These are phyloP conservation scores for Gopherus flavomarginatus DNA, from an alignment of 2,113 vertebrate species.

Conservation along the genomic window DNA sequence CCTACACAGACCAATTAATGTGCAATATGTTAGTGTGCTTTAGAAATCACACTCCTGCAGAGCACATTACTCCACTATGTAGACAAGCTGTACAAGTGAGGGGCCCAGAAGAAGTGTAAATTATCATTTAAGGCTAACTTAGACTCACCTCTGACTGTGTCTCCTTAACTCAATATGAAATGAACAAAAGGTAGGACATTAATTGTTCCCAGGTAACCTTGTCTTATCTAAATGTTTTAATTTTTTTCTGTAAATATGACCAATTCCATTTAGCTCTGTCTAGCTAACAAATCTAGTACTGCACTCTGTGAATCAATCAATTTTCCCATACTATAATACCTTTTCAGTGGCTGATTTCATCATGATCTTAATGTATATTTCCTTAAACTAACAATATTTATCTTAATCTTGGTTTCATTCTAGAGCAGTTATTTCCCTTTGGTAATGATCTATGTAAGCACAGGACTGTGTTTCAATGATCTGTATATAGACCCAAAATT, in stretches of 20 bases:
- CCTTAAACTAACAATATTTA: background rate
- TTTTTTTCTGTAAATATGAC: background rate
- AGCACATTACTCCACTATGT: background rate
- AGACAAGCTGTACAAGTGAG: background rate
- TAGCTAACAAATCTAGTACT: background rate
- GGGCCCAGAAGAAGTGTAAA: background rate
- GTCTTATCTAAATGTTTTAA: background rate
- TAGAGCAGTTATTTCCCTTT: background rate
- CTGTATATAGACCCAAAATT: background rate
- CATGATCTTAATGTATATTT: background rate
- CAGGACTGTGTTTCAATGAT: background rate
- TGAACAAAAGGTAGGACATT: background rate
- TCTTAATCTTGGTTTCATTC: background rate
- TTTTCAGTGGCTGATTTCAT: slow-evolving; percentile 2
- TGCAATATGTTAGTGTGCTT: background rate
- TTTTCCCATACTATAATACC: background rate
- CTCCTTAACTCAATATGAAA: background rate
- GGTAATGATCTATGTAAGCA: background rate
- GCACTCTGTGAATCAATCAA: background rate
- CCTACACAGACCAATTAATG: background rate
- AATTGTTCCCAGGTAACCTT: background rate
- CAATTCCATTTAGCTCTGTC: background rate
- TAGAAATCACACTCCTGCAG: background rate
- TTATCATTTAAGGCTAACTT: background rate
- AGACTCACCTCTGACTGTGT: background rate